Conservation (phyloP, 2,797 vertebrate genomes). For the Decapterus maruadsi region DNA sequence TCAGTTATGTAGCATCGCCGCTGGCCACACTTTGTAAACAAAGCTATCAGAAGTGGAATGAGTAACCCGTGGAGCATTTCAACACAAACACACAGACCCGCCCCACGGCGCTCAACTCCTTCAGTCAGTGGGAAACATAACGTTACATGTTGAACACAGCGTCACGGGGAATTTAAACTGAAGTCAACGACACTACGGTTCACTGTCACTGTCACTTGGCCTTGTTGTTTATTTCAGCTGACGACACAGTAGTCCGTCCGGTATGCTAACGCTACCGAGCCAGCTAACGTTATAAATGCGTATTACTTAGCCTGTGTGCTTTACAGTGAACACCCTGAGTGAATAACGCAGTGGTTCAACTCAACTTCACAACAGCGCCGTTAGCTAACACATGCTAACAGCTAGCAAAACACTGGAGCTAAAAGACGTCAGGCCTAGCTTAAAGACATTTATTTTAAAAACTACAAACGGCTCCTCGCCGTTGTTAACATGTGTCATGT, state of each 20-base stretch:
- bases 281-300: background rate
- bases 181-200: background rate
- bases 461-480: background rate
- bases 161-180: background rate
- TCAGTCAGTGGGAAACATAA: accelerated
- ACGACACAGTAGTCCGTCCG: constrained; percentile 32
- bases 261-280: constrained; percentile 1
- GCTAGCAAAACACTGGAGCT: constrained; percentile 52
- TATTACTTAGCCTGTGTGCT: background rate
- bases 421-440: constrained; percentile 45
- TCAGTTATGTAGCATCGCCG: constrained; percentile 20
- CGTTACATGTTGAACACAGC: background rate
- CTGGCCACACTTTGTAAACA: constrained; percentile 77
- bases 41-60: constrained; percentile 66
- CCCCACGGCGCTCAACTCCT: background rate
- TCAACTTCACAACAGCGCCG: constrained; percentile 7
- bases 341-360: background rate
- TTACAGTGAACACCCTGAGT: background rate
- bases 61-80: constrained; percentile 42
- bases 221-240: constrained; percentile 43
- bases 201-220: constrained; percentile 44
- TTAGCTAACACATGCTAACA: constrained; percentile 43
- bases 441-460: background rate
- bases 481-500: accelerated
- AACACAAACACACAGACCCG: constrained; percentile 9